Base-by-base conservation (phyloP, 2,113 vertebrate species). In the Microtus ochrogaster region DNA sequence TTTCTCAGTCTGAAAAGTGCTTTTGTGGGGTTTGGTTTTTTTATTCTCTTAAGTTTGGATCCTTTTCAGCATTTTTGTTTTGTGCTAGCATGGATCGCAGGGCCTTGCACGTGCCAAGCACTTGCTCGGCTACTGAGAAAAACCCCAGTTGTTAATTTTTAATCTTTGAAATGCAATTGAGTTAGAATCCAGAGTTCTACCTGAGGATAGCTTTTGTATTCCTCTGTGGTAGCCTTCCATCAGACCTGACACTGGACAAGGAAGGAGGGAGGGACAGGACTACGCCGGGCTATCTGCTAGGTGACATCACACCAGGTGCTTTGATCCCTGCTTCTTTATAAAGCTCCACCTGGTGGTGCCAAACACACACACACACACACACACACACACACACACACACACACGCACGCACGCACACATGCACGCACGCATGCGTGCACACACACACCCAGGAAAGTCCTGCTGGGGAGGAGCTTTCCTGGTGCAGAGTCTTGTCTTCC, bases 1-100 rank as follows among this genome's bases (percentile, higher is more conserved):
- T 90, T 97, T 83, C 28, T 94, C 68, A 73, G 85, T 68, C 89
- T 88, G 72, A 22, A 63, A 30, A 9, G 11, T 76, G 30, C 66
- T 90, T 92, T 90, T 11, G 3, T 39, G 61, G 94, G 74, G 52
- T 89, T 95, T 55, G 13, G 11, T 6, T 10, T 87, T 65, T 84
- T 24, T 39, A 85, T 16, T 74, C 61, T 30, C 26, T 63, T 49
- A 87, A 16, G 19, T 68, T 61, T 52, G 47, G 17, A 66, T 63
- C 5, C 72, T 9, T 61, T 47, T 47, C 28, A 36, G 41, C 7
- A 8, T 11, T n/a, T 89, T 73, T 82, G 28, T 36, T 93, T n/a
- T 30, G 21, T n/a, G 22, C 61, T 90, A 7, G 78, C 21, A n/a
- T 14, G 14, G 36, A n/a, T 65, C 44, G 28, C 70, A 84, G 19